Evolutionary conservation across 2,113 vertebrate species (phyloP).

Genomic region (Oncorhynchus gorbuscha): DNA sequence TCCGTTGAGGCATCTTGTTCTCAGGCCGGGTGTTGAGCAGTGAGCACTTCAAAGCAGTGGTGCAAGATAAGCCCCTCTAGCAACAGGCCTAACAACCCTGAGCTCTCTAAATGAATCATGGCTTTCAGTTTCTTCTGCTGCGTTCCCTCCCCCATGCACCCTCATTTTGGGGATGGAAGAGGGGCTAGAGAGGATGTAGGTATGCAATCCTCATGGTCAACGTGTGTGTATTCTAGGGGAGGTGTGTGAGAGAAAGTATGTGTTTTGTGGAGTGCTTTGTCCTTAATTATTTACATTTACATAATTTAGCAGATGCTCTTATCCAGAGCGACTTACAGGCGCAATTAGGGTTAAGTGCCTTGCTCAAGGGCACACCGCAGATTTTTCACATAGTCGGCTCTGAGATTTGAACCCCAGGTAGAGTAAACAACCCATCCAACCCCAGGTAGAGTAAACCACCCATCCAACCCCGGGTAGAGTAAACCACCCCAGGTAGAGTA

Average conservation of each 20-base stretch:
- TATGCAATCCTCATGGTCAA: conserved; percentile 40
- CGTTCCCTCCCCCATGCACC: conserved; percentile 20
- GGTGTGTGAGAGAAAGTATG: conserved; percentile 14
- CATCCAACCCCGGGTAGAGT: too few relatives aligned
- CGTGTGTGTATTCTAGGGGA: background rate
- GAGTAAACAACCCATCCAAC: too few relatives aligned
- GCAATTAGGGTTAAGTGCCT: too few relatives aligned
- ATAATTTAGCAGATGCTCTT: too few relatives aligned
- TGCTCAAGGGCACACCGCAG: too few relatives aligned
- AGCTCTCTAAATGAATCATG: conserved; percentile 66
- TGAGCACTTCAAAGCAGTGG: conserved; percentile 61
- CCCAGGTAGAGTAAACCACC: too few relatives aligned
- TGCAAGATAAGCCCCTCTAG: conserved; percentile 59
- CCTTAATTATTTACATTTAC: conserved; percentile 18
- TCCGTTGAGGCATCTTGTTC: conserved; percentile 57
- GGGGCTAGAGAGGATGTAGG: conserved; percentile 28
- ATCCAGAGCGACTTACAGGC: too few relatives aligned
- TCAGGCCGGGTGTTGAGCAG: conserved; percentile 10
- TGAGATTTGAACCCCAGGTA: too few relatives aligned
- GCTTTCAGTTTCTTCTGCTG: conserved; percentile 39
- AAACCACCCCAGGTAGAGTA: too few relatives aligned
- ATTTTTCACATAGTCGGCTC: too few relatives aligned
- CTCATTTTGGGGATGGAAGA: conserved; percentile 40
- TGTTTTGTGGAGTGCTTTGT: conserved; percentile 3
- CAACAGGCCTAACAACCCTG: conserved; percentile 56